Base-by-base conservation (phyloP, 2,797 vertebrate species). In the Iguana delicatissima region DNA sequence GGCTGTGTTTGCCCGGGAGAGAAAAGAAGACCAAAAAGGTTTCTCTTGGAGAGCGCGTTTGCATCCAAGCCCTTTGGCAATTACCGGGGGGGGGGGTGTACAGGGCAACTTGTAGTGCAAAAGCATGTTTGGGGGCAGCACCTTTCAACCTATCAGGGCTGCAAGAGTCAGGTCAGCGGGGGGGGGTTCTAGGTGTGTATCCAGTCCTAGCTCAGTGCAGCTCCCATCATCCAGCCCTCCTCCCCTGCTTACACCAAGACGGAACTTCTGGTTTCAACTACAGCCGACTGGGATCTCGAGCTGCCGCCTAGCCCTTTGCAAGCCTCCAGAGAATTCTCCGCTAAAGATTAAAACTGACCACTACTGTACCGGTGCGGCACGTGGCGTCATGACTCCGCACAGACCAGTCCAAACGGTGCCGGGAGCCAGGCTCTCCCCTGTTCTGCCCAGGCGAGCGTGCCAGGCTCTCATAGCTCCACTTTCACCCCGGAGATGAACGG, bases 401-500 rank as follows among this genome's bases (percentile, higher is more conserved):
- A 32, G 86, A 83, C 91, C 84, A 38, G 0, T 4, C 77, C 89
- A 84, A 0, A 0, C 14, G 1, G 80, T 1, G 1, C 35, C 20
- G 14, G 9, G 85, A 93, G 90, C 32, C 0, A 29, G 7, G 59
- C 5, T 0, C 6, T 79, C 0, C 26, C 88, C 80, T 1, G 1
- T 38, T 74, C 80, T 88, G 84, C 92, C 89, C 89, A 0, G 0
- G 2, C 6, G 77, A 52, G 59, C 20, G 4, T 0, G 0, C 86
- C 89, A 0, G 0, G 0, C 12, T 96, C 18, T 97, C 97, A 99
- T 88, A 95, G 95, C 67, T 97, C 98, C 97, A 98, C 94, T 55
- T 98, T 98, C 92, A 99, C 98, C 77, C 99, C 99, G 81, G 97
- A 97, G 96, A 99, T 99, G 95, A 99, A 99, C 69, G 99, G 99